Conservation (phyloP, 2,113 vertebrate genomes). For the Entosphenus tridentatus region DNA sequence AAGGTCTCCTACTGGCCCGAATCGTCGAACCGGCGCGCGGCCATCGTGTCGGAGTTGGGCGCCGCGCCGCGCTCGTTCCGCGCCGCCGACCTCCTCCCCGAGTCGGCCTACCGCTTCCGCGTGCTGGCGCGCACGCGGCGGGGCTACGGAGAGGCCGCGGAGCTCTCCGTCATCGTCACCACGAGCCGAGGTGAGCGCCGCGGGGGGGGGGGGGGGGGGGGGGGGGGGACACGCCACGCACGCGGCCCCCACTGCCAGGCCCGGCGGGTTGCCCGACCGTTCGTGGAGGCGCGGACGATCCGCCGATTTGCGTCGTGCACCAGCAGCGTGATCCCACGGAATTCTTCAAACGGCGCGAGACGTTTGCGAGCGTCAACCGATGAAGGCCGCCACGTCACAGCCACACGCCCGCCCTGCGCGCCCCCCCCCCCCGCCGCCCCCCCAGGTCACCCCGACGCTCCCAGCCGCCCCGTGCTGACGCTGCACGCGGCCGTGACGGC, state of each 20-base stretch:
- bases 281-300: too few relatives aligned
- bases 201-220: too few relatives aligned
- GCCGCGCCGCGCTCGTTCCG: conserved; percentile 59
- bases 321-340: too few relatives aligned
- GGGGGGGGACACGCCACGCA: too few relatives aligned
- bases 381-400: too few relatives aligned
- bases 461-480: conserved; percentile 29
- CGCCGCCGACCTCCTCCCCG: conserved; percentile 41
- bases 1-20: conserved; percentile 70
- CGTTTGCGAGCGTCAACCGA: too few relatives aligned
- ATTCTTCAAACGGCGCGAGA: too few relatives aligned
- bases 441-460: conserved; percentile 61
- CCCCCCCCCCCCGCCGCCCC: conserved; percentile 1
- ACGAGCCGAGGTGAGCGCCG: conserved; percentile 53
- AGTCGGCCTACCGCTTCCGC: conserved; percentile 56
- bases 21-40: conserved; percentile 47
- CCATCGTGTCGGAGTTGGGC: conserved; percentile 68
- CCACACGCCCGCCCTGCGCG: too few relatives aligned
- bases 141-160: conserved; percentile 60
- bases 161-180: conserved; percentile 68
- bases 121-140: conserved; percentile 60
- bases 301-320: too few relatives aligned
- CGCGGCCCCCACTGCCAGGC: too few relatives aligned
- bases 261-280: too few relatives aligned
- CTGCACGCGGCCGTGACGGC: conserved; percentile 51